Evolutionary conservation across 2,888 invertebrate species (phyloP).

Genomic region (Lasioglossum malachurum): DNA sequence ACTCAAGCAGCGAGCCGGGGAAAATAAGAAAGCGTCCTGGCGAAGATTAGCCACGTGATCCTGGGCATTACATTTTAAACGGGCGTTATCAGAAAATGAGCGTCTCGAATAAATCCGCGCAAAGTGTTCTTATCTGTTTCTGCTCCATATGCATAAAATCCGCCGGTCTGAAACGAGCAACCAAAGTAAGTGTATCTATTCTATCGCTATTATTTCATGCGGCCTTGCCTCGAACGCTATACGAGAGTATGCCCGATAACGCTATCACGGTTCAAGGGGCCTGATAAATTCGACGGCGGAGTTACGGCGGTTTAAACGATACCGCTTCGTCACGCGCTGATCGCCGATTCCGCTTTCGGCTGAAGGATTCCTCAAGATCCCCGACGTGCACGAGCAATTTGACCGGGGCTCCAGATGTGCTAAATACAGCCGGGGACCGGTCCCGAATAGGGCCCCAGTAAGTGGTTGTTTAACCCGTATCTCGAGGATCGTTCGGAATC

Average conservation of each 20-base stretch:
- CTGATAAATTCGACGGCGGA: constrained; percentile 1
- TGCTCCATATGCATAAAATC: constrained; percentile 10
- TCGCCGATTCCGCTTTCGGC: not conserved
- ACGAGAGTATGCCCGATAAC: constrained; percentile 5
- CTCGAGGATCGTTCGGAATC: constrained; percentile 41
- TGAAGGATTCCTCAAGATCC: constrained; percentile 29
- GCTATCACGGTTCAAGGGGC: not conserved
- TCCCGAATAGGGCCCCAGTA: not conserved
- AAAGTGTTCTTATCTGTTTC: constrained; percentile 11
- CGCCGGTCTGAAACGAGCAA: constrained; percentile 4
- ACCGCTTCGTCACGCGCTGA: not conserved
- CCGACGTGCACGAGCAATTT: constrained; percentile 37
- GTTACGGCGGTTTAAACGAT: constrained; percentile 5
- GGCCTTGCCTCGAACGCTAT: not conserved
- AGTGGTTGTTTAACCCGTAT: constrained; percentile 29
- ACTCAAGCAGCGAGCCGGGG: not conserved
- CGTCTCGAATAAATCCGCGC: not conserved
- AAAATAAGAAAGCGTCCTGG: constrained; percentile 1
- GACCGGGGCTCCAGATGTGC: not conserved
- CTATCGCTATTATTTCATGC: constrained; percentile 15
- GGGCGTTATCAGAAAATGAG: not conserved
- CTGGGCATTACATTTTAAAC: not conserved
- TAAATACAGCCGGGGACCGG: not conserved
- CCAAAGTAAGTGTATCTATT: constrained; percentile 7
- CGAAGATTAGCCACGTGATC: not conserved